Evolutionary conservation across 2,113 vertebrate genomes (phyloP).

Genomic region (Carollia perspicillata): DNA sequence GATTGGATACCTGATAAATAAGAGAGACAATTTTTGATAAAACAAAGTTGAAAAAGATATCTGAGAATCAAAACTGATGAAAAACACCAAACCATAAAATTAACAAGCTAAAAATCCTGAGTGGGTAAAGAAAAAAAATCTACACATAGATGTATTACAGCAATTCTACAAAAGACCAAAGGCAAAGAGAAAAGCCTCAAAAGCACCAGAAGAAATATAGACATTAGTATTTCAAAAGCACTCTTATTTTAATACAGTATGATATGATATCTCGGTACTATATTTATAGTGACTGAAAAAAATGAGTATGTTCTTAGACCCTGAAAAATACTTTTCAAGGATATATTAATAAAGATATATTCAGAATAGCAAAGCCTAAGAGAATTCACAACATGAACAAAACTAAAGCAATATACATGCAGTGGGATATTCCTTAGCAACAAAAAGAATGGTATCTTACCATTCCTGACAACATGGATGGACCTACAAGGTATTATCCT

Average conservation of each 20-base stretch:
- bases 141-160: not conserved
- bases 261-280: not conserved
- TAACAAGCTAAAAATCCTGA: not conserved
- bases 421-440: not conserved
- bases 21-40: not conserved
- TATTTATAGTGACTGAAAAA: not conserved
- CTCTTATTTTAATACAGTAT: not conserved
- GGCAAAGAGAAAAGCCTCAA: not conserved
- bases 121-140: not conserved
- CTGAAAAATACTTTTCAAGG: not conserved
- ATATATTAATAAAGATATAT: not conserved
- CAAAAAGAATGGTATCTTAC: not conserved
- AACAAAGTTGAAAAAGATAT: not conserved
- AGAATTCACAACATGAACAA: not conserved
- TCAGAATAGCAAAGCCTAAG: not conserved
- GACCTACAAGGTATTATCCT: not conserved
- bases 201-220: not conserved
- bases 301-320: not conserved
- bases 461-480: not conserved
- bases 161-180: not conserved
- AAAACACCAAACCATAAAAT: not conserved
- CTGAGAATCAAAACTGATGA: not conserved
- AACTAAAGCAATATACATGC: not conserved
- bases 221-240: not conserved
- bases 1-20: not conserved